phyloP scores from a whole-genome alignment of 1,140 invertebrate genomes.

The Drosophila paulistorum region DNA sequence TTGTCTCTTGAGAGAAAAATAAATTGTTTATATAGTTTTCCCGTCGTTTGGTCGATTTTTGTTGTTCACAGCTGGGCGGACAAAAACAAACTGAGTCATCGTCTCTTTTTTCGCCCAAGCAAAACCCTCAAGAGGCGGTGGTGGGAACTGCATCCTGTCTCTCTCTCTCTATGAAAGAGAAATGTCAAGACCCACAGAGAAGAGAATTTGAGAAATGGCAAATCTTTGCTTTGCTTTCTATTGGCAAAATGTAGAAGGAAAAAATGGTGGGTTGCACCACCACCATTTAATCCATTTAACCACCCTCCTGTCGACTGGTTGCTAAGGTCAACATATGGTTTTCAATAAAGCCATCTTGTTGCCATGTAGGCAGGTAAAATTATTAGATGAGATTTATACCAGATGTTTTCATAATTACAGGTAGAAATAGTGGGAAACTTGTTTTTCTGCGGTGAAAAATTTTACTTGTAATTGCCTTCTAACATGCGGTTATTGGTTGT shows the following conservation, averaged over 20 bases:
- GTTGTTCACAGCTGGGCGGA: conserved; percentile 57
- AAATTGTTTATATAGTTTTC: background rate
- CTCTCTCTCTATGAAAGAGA: background rate
- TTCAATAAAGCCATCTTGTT: conserved; percentile 3
- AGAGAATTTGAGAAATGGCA: background rate
- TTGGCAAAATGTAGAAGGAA: conserved; percentile 12
- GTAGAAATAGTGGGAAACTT: conserved; percentile 49
- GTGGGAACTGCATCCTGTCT: background rate
- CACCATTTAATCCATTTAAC: background rate
- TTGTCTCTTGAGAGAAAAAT: background rate
- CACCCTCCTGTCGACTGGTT: conserved; percentile 22
- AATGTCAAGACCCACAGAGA: background rate
- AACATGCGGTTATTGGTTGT: conserved; percentile 3
- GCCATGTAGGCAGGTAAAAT: conserved; percentile 12
- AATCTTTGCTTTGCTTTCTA: conserved; percentile 1
- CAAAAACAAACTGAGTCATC: conserved; percentile 66
- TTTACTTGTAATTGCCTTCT: conserved; percentile 25
- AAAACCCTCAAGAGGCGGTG: conserved; percentile 18
- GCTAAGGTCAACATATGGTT: conserved; percentile 32
- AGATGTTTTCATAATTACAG: conserved; percentile 51
- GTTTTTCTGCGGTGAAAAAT: conserved; percentile 9
- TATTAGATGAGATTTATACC: conserved; percentile 48
- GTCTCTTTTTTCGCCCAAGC: background rate
- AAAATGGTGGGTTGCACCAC: conserved; percentile 30
- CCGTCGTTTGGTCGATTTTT: conserved; percentile 7